Conservation (phyloP, 2,797 vertebrate genomes). For the Nyctalus aviator region DNA sequence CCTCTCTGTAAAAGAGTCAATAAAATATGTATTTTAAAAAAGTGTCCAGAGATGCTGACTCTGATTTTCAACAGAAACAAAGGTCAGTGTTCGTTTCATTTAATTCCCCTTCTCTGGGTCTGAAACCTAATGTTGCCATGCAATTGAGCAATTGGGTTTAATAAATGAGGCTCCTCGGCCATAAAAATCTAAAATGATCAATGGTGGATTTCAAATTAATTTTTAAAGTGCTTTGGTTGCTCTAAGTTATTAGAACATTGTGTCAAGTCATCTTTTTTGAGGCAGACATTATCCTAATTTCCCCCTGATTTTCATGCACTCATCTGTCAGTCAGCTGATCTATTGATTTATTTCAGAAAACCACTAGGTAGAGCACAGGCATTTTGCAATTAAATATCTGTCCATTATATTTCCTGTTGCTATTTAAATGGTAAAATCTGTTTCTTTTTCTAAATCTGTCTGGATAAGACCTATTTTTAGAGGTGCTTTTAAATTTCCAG, state of each 20-base stretch:
- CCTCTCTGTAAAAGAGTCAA: too few species aligned
- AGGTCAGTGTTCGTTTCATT: slow-evolving; percentile 68
- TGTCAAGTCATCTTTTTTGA: slow-evolving; percentile 53
- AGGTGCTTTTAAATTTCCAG: background rate
- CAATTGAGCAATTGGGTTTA: slow-evolving; percentile 56
- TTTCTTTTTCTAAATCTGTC: slow-evolving; percentile 35
- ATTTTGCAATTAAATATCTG: slow-evolving; percentile 43
- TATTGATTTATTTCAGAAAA: slow-evolving; percentile 54
- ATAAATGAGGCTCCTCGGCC: slow-evolving; percentile 54
- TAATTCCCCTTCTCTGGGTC: slow-evolving; percentile 61
- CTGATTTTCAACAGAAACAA: slow-evolving; percentile 61
- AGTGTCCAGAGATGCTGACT: slow-evolving; percentile 63
- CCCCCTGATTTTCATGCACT: background rate
- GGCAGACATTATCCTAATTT: slow-evolving; percentile 61
- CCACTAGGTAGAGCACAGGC: background rate
- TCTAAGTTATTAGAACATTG: slow-evolving; percentile 57
- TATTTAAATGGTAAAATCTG: slow-evolving; percentile 1
- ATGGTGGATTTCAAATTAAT: slow-evolving; percentile 72
- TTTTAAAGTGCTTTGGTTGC: slow-evolving; percentile 69
- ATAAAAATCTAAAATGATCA: slow-evolving; percentile 65
- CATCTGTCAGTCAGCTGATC: slow-evolving; percentile 20
- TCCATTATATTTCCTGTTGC: slow-evolving; percentile 40
- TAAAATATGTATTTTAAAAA: background rate
- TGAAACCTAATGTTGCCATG: slow-evolving; percentile 31
- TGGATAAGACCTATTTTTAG: background rate